These are phyloP conservation scores for Calypte anna DNA, from an alignment of 2,113 vertebrate species.

Conservation along the genomic window DNA sequence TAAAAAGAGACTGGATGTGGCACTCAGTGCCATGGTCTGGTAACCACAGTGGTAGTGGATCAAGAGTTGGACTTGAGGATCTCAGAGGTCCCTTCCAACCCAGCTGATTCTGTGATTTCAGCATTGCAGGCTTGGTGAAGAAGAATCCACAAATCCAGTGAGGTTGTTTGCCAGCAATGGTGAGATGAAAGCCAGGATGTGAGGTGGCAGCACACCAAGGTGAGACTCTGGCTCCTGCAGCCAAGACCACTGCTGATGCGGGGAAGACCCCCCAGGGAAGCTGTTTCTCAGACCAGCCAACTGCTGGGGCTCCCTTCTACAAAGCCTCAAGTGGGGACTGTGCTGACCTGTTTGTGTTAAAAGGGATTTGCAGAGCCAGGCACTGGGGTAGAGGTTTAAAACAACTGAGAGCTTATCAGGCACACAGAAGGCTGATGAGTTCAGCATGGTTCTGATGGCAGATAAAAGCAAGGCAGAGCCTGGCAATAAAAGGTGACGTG, in stretches of 20 bases:
- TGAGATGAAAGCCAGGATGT: not conserved
- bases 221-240: not conserved
- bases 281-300: not conserved
- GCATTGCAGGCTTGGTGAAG: not conserved
- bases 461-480: not conserved
- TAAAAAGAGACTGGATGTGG: too few species aligned
- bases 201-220: not conserved
- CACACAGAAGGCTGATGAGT: accelerated
- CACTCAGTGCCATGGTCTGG: too few species aligned
- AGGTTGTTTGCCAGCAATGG: not conserved
- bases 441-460: not conserved
- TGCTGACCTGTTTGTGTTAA: not conserved
- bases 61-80: too few species aligned
- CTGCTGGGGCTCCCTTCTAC: not conserved
- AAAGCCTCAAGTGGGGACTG: not conserved
- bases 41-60: too few species aligned
- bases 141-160: not conserved
- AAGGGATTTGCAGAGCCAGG: not conserved
- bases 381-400: not conserved
- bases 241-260: not conserved
- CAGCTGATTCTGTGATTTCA: not conserved
- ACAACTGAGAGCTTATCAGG: not conserved
- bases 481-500: not conserved
- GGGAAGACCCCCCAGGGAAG: not conserved
- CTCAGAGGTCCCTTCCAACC: too few species aligned